Percentiles rank a stretch among this genome's conserved stretches.
These are phyloP conservation scores for Anneissia japonica DNA, from an alignment of 35 echinoderm and acorn worm genomes.

Conservation along the genomic window DNA sequence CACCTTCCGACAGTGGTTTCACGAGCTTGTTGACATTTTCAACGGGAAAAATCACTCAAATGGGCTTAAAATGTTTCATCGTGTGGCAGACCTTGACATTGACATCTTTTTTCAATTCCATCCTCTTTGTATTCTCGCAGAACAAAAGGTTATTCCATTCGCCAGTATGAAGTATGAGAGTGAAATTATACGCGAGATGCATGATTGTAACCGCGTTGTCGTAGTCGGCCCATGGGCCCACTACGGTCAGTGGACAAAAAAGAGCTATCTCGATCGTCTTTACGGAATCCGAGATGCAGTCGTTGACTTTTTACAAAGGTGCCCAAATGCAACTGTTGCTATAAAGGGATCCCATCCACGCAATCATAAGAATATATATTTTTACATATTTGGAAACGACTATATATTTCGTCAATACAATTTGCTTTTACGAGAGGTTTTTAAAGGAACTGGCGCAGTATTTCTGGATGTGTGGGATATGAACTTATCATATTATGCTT, in stretches of 20 bases:
- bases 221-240: conserved; percentile 25
- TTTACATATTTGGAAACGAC: neutral
- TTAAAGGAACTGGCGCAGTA: conserved; percentile 4
- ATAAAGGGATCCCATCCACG: conserved; percentile 33
- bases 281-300: conserved; percentile 9
- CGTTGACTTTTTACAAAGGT: neutral
- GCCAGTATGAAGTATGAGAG: neutral
- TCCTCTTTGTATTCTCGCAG: neutral
- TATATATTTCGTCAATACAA: neutral
- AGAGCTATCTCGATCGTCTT: conserved; percentile 12
- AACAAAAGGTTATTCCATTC: neutral
- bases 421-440: neutral
- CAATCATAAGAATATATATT: neutral
- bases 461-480: conserved; percentile 45
- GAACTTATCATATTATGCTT: conserved; percentile 22
- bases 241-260: conserved; percentile 14
- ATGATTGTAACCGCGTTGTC: conserved; percentile 1
- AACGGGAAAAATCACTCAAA: neutral
- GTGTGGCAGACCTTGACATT: neutral
- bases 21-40: neutral
- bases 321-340: conserved; percentile 14
- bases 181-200: neutral
- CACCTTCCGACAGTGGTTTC: conserved; percentile 42
- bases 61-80: neutral
- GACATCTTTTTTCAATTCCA: conserved; percentile 26